Evolutionary conservation across 1,140 invertebrate genomes (phyloP).

Genomic region (Latrodectus geometricus): DNA sequence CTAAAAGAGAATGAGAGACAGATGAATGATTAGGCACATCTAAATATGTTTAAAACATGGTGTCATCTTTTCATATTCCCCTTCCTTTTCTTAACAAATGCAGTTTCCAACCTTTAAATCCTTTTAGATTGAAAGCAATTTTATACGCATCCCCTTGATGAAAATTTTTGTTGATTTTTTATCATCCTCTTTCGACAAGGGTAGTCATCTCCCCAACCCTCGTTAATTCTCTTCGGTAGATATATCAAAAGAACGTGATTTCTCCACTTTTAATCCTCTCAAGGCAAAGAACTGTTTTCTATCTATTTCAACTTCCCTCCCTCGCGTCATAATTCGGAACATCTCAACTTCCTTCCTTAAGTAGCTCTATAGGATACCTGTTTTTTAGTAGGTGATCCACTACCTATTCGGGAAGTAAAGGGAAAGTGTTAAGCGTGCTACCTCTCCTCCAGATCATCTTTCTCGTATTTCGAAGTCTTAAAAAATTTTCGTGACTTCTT

Average conservation of each 20-base stretch:
- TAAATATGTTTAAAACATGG: no score
- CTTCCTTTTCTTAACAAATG: no score
- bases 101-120: no score
- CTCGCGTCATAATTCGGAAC: conserved; percentile 3
- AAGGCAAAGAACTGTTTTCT: neutral
- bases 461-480: conserved; percentile 22
- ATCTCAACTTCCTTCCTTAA: no score
- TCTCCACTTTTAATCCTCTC: conserved; percentile 34
- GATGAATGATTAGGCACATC: no score
- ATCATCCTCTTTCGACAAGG: no score
- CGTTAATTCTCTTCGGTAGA: conserved; percentile 3
- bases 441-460: neutral
- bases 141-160: neutral
- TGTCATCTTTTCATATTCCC: no score
- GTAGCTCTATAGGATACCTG: no score
- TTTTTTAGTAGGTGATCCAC: neutral
- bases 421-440: conserved; percentile 16
- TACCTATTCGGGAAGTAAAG: no score
- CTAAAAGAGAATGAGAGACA: no score
- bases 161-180: neutral
- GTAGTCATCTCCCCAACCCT: neutral
- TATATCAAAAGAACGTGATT: conserved; percentile 30
- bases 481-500: conserved; percentile 50
- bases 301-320: neutral
- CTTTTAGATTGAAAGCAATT: neutral